A percentile compares a stretch with the other conserved stretches of the same genome.
These are phyloP conservation scores for Hycleus cichorii DNA, from an alignment of 1,140 invertebrate species.

Conservation along the genomic window DNA sequence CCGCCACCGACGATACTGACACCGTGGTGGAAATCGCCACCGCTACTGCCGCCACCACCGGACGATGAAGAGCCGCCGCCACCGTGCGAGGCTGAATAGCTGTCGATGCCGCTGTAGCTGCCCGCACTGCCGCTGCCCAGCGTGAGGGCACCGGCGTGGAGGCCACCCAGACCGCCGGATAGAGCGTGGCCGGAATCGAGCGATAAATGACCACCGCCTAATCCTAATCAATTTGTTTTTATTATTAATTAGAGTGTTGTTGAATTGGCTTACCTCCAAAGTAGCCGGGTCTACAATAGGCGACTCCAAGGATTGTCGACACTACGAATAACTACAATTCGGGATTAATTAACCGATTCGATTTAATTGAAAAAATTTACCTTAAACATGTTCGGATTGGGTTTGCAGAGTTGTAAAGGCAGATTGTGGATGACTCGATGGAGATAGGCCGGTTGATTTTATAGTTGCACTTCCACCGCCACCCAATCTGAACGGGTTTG, in stretches of 20 bases:
- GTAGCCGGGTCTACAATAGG: no score
- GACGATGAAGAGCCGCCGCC: slow-evolving; percentile 5
- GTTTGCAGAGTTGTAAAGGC: no score
- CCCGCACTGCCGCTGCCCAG: slow-evolving; percentile 2
- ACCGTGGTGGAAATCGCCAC: slow-evolving; percentile 27
- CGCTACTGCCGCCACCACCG: slow-evolving; percentile 16
- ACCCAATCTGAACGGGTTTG: no score
- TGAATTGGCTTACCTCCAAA: no score
- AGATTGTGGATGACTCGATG: no score
- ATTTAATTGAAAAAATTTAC: no score
- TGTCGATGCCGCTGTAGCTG: slow-evolving; percentile 5
- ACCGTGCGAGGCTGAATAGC: slow-evolving; percentile 1
- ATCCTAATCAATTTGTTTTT: no score
- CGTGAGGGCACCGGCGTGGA: slow-evolving; percentile 13
- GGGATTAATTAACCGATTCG: no score
- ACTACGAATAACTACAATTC: no score
- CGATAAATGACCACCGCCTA: neutral
- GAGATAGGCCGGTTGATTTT: neutral
- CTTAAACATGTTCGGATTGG: no score
- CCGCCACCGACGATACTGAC: slow-evolving; percentile 23
- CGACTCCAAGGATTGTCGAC: no score
- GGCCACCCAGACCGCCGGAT: slow-evolving; percentile 16
- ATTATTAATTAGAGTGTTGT: no score
- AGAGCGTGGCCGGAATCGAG: slow-evolving; percentile 3
- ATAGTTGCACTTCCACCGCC: slow-evolving; percentile 6